Conservation (phyloP, 2,113 vertebrate species). For the Brachyhypopomus gauderio region DNA sequence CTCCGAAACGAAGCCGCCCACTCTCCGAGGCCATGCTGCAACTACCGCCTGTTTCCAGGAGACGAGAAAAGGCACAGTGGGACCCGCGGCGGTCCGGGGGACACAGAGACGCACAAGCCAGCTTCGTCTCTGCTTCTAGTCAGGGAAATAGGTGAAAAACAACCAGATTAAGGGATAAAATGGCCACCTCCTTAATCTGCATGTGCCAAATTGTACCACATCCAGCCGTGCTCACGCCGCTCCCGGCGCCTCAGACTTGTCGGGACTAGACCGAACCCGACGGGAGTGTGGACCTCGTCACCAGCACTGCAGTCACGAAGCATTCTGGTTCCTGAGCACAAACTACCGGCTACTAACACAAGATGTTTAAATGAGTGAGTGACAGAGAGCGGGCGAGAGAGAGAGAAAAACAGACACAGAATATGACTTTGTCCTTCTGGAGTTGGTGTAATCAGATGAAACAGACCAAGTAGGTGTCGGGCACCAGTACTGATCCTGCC, state of each 20-base stretch:
- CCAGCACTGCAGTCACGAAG: neutral
- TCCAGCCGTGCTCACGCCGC: neutral
- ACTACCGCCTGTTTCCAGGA: no score
- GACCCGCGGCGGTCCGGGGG: neutral
- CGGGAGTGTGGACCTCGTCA: slow-evolving; percentile 2
- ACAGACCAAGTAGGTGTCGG: neutral
- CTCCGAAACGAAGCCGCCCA: no score
- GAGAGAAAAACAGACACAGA: neutral
- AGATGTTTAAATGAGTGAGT: neutral
- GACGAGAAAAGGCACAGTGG: neutral
- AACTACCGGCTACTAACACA: slow-evolving; percentile 1
- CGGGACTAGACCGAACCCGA: slow-evolving; percentile 7
- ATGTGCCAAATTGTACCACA: neutral
- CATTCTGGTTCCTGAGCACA: neutral
- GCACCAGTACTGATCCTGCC: no score
- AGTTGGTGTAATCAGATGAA: neutral
- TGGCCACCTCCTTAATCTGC: neutral
- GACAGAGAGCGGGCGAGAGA: neutral
- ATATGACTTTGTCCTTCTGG: neutral
- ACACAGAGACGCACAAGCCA: neutral
- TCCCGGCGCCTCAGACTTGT: slow-evolving; percentile 3
- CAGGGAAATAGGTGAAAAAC: neutral
- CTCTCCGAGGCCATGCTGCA: no score
- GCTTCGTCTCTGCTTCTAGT: no score
- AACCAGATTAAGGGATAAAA: neutral